Percentiles rank a stretch among this genome's conserved stretches.
Conservation (phyloP, 35 echinoderm and acorn worm species). For the Heliocidaris tuberculata region DNA sequence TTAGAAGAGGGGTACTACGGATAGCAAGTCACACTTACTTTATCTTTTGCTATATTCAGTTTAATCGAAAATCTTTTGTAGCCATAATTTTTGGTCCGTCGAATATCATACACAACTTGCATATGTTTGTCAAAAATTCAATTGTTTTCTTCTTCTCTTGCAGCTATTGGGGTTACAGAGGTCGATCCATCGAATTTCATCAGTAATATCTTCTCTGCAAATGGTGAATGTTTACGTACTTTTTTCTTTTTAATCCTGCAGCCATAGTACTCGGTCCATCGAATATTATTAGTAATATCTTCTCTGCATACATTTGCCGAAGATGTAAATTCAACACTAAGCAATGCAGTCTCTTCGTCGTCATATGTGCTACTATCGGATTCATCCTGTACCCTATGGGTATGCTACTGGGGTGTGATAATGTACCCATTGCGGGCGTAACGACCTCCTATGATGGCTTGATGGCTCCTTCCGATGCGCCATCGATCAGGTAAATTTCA, state of each 20-base stretch:
- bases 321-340: constrained; percentile 36
- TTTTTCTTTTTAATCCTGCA: neutral
- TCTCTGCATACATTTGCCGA: constrained; percentile 24
- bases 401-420: constrained; percentile 24
- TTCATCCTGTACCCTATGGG: neutral
- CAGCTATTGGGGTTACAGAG: no score
- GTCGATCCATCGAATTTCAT: no score
- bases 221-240: no score
- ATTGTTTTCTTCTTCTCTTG: no score
- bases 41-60: no score
- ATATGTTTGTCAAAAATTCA: no score
- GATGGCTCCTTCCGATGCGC: neutral
- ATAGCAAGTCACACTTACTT: no score
- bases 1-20: no score
- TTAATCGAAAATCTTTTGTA: no score
- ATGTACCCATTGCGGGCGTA: constrained; percentile 14
- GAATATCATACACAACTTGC: no score
- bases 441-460: neutral
- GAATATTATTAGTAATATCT: neutral
- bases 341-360: constrained; percentile 17
- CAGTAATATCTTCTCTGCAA: no score
- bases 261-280: constrained; percentile 13
- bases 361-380: neutral
- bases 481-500: neutral
- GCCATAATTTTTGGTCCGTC: no score